phyloP scores from a whole-genome alignment of 2,888 invertebrate species.

The Erebia palarica region DNA sequence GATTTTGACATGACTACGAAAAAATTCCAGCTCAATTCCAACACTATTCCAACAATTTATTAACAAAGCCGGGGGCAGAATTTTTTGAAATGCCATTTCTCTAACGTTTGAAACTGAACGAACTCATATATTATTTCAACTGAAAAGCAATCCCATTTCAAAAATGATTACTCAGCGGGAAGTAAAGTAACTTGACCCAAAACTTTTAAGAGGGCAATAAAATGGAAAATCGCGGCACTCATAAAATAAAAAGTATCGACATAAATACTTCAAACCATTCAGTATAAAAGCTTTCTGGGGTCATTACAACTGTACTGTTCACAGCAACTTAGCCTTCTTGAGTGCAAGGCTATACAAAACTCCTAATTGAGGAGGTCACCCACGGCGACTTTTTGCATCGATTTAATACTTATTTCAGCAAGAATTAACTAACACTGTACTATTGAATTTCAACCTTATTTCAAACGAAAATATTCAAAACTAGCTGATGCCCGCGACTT shows the following conservation, averaged over 20 bases:
- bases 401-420: no score
- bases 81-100: slow-evolving; percentile 3
- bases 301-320: background rate
- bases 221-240: slow-evolving; percentile 34
- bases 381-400: no score
- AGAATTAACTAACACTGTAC: no score
- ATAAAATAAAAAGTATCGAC: slow-evolving; percentile 29
- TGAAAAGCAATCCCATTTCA: slow-evolving; percentile 17
- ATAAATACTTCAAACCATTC: slow-evolving; percentile 12
- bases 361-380: no score
- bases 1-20: background rate
- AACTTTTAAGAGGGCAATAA: slow-evolving; percentile 36
- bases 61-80: background rate
- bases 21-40: background rate
- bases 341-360: no score
- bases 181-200: slow-evolving; percentile 18
- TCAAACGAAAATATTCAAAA: no score
- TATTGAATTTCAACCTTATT: no score
- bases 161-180: slow-evolving; percentile 24
- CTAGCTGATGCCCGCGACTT: no score
- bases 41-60: background rate
- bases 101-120: background rate
- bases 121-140: background rate
- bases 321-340: background rate
- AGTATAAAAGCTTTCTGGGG: slow-evolving; percentile 5